phyloP scores from a whole-genome alignment of 2,888 invertebrate genomes.

The Nematopogon swammerdamellus region DNA sequence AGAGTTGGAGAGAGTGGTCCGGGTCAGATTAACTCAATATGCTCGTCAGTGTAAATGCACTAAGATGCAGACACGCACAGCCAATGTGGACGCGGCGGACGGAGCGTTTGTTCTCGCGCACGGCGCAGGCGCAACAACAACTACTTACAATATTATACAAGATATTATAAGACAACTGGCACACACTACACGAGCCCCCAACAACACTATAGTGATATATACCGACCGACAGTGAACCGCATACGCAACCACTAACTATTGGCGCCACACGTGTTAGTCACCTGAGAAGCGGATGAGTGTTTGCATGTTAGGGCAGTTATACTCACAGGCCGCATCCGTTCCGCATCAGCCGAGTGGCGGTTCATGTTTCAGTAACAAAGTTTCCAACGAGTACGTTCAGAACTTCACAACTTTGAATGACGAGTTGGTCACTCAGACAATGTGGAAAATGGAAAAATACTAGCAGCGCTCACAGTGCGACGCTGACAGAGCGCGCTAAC shows the following conservation, averaged over 20 bases:
- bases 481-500: too few species aligned
- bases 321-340: too few species aligned
- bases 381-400: too few species aligned
- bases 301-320: slow-evolving; percentile 57
- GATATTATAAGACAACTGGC: slow-evolving; percentile 22
- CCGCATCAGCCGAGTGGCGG: too few species aligned
- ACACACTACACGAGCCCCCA: slow-evolving; percentile 36
- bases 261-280: slow-evolving; percentile 53
- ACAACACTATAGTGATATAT: slow-evolving; percentile 37
- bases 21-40: slow-evolving; percentile 50
- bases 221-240: slow-evolving; percentile 40
- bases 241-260: slow-evolving; percentile 45
- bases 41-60: slow-evolving; percentile 53
- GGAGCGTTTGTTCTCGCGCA: too few species aligned
- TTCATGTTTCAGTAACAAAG: too few species aligned
- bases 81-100: slow-evolving; percentile 34
- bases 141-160: slow-evolving; percentile 18
- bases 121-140: too few species aligned
- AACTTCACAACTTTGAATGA: too few species aligned
- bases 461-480: too few species aligned
- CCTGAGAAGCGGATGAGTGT: slow-evolving; percentile 56
- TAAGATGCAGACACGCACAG: slow-evolving; percentile 60
- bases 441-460: too few species aligned
- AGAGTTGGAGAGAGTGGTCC: too few species aligned
- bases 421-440: too few species aligned